Evolutionary conservation across 2,797 vertebrate genomes (phyloP), one percentile per base, ranked within the genome.

Genomic region (Phoeniculus purpureus): DNA sequence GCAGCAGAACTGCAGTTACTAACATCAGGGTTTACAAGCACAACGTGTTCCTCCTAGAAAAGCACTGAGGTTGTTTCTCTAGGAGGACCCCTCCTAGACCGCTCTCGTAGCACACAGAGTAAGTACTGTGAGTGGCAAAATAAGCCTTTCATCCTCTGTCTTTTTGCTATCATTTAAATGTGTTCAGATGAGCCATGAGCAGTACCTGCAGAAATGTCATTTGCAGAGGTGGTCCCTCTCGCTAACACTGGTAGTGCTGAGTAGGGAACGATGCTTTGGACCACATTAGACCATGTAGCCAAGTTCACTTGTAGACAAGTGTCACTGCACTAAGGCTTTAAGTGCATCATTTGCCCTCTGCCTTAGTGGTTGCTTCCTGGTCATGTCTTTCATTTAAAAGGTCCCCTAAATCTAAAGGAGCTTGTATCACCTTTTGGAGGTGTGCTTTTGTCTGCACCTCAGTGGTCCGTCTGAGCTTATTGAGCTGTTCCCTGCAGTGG

Each of bases 221-320:
- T 85, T 73, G 37, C 61, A 23, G 21, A 67, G 22, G 50, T 32
- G 54, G 32, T 70, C 0, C 1, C 51, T 51, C 9, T 16, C 59
- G 50, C 29, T 87, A 32, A 7, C 8, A 6, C 29, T n/a, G n/a
- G n/a, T n/a, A 31, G 12, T 0, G 0, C 40, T 51, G 65, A 5
- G 5, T 48, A 25, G 15, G 18, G 18, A 56, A 23, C 0, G 4
- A 31, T 55, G 27, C 47, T 64, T 55, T 60, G 26, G 40, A 78
- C 59, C 40, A 2, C 0, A 0, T 11, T 19, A 43, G 47, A 12
- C 64, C 3, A 0, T 4, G 22, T 10, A 37, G 50, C 12, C 18
- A 25, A 48, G 26, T 48, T 82, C 47, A 56, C 25, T 37, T 37
- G 37, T 12, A 37, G 37, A 37, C 37, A 37, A 37, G 37, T 37